A percentile compares a stretch with the other conserved stretches of the same genome.
These are phyloP conservation scores for Circaetus gallicus DNA, from an alignment of 2,113 vertebrate genomes.

Conservation along the genomic window DNA sequence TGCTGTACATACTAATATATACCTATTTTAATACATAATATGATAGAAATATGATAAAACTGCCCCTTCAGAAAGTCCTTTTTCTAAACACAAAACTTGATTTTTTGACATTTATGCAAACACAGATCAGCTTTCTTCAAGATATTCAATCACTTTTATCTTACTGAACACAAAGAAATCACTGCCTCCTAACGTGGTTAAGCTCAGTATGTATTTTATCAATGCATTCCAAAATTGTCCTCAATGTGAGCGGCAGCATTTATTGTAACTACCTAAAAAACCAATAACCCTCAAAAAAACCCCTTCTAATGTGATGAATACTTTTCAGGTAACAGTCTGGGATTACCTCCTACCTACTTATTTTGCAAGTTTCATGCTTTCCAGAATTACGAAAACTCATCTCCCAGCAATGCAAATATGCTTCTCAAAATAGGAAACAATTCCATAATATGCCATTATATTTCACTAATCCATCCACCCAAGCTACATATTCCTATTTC, in stretches of 20 bases:
- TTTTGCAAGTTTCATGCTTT: not conserved
- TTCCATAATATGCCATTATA: not conserved
- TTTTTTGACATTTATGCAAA: not conserved
- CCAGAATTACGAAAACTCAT: not conserved
- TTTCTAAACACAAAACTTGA: not conserved
- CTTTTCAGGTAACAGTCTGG: not conserved
- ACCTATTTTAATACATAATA: not conserved
- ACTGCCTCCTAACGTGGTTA: not conserved
- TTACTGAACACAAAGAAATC: not conserved
- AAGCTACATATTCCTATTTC: not conserved
- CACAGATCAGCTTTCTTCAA: not conserved
- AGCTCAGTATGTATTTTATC: not conserved
- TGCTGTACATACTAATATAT: not conserved
- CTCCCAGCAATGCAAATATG: not conserved
- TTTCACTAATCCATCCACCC: not conserved
- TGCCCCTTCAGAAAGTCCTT: not conserved
- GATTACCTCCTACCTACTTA: not conserved
- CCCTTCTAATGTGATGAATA: not conserved
- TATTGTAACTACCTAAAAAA: not conserved
- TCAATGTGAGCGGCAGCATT: not conserved
- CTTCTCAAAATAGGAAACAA: not conserved
- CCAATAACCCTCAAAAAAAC: rapidly evolving
- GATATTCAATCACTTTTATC: not conserved
- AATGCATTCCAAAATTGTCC: not conserved
- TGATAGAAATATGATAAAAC: not conserved